Evolutionary conservation across 2,888 invertebrate species (phyloP).

Genomic region (Corbicula japonica): DNA sequence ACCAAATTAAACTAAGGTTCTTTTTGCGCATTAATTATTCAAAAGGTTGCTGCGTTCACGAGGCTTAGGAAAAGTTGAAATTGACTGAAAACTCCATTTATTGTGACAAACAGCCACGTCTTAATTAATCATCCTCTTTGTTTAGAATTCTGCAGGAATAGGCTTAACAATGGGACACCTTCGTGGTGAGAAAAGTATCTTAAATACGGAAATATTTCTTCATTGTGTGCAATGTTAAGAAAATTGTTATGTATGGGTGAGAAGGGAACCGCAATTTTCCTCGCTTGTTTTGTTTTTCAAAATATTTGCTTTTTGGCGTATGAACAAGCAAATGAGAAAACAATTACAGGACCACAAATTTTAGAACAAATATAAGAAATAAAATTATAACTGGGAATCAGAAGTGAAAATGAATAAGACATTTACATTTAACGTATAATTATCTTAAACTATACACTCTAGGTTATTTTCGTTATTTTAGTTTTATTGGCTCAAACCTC

Average conservation of each 20-base stretch:
- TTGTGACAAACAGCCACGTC: conserved; percentile 41
- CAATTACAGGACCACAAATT: too few relatives aligned
- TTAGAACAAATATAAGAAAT: too few relatives aligned
- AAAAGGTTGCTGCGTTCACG: conserved; percentile 54
- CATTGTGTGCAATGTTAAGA: not conserved
- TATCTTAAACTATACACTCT: too few relatives aligned
- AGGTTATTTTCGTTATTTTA: too few relatives aligned
- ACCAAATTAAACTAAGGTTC: conserved; percentile 56
- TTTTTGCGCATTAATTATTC: conserved; percentile 58
- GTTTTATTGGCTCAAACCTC: too few relatives aligned
- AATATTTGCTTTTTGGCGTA: too few relatives aligned
- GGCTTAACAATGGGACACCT: conserved; percentile 8
- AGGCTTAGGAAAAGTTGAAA: conserved; percentile 43
- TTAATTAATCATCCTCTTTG: conserved; percentile 53
- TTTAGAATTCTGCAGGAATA: conserved; percentile 12
- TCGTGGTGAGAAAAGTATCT: conserved; percentile 41
- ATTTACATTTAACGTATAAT: too few relatives aligned
- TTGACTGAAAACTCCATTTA: conserved; percentile 51
- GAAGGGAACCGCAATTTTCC: too few relatives aligned
- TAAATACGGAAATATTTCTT: conserved; percentile 10
- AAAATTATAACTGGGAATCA: too few relatives aligned
- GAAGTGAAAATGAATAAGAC: too few relatives aligned
- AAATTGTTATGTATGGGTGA: too few relatives aligned
- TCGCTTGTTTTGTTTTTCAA: not conserved
- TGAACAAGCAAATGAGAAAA: too few relatives aligned